Evolutionary conservation across 2,888 invertebrate species (phyloP).

Genomic region (Oxystoma pomonae): DNA sequence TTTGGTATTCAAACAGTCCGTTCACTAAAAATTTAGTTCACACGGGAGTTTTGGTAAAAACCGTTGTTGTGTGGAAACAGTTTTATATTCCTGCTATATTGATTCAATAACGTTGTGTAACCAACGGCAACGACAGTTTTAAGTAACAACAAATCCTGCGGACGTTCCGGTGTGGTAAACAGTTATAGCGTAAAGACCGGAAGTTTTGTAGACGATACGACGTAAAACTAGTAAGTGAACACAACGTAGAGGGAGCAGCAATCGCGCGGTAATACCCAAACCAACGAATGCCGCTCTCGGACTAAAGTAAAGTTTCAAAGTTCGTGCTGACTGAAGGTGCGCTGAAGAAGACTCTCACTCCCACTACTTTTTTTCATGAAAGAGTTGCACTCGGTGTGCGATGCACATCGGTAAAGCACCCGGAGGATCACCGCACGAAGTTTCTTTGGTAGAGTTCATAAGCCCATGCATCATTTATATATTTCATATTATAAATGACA

Average conservation of each 20-base stretch:
- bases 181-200: slow-evolving; percentile 11
- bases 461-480: no score
- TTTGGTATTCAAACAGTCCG: neutral
- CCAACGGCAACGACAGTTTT: neutral
- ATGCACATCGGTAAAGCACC: neutral
- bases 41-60: neutral
- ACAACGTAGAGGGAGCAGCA: neutral
- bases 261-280: neutral
- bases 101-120: neutral
- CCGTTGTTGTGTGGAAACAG: no score
- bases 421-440: no score
- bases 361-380: slow-evolving; percentile 24
- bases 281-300: slow-evolving; percentile 17
- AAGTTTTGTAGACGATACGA: neutral
- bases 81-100: neutral
- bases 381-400: neutral
- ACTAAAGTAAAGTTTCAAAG: slow-evolving; percentile 16
- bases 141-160: slow-evolving; percentile 21
- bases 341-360: slow-evolving; percentile 21
- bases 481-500: no score
- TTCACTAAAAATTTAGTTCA: neutral
- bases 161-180: slow-evolving; percentile 19
- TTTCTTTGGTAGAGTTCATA: no score
- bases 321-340: neutral
- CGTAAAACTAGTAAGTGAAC: slow-evolving; percentile 11